Percentiles rank a stretch among this genome's conserved stretches.
These are phyloP conservation scores for Nipponia nippon DNA, from an alignment of 2,113 vertebrate species.

Conservation along the genomic window DNA sequence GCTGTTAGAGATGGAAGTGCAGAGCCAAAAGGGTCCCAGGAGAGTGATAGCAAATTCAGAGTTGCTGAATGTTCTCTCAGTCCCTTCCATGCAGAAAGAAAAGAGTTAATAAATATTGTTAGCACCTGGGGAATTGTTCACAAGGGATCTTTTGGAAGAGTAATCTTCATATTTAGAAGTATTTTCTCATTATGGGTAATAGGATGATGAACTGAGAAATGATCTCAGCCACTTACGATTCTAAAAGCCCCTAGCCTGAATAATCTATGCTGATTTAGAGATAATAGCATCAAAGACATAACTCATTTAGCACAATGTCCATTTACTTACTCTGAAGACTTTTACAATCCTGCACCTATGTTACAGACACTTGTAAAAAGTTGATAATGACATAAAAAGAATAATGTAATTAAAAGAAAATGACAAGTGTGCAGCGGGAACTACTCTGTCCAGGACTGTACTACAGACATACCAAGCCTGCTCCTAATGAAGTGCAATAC, in stretches of 20 bases:
- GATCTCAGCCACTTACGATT: slow-evolving; percentile 70
- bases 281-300: slow-evolving; percentile 74
- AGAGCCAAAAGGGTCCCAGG: not conserved
- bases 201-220: slow-evolving; percentile 77
- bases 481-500: not conserved
- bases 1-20: not conserved
- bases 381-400: slow-evolving; percentile 54
- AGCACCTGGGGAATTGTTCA: slow-evolving; percentile 50
- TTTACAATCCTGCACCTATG: slow-evolving; percentile 56
- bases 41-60: not conserved
- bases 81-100: not conserved
- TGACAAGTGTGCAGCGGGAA: not conserved
- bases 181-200: slow-evolving; percentile 78
- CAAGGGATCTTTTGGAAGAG: slow-evolving; percentile 66
- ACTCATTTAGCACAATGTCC: slow-evolving; percentile 73
- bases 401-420: not conserved
- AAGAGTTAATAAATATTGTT: slow-evolving; percentile 63
- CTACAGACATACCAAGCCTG: not conserved
- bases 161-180: slow-evolving; percentile 73
- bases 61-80: not conserved
- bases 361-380: slow-evolving; percentile 39
- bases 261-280: slow-evolving; percentile 75
- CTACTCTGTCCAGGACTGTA: not conserved
- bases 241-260: slow-evolving; percentile 71
- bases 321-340: slow-evolving; percentile 72